Conservation (phyloP, 1,140 invertebrate genomes). For the Cyclargus thomasi region DNA sequence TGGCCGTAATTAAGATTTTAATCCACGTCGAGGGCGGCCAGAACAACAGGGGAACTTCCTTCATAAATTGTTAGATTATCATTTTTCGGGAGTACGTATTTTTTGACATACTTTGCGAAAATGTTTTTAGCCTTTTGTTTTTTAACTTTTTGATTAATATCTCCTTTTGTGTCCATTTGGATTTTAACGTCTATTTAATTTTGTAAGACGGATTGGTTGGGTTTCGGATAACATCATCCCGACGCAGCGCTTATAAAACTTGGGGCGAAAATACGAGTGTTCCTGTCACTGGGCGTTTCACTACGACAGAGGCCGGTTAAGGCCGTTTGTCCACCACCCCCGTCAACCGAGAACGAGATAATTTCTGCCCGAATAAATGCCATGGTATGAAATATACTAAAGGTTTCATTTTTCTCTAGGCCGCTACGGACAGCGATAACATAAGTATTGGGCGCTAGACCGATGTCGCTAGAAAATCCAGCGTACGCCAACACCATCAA, state of each 20-base stretch:
- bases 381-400: too few species aligned
- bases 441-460: too few species aligned
- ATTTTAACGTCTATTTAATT: not conserved
- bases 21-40: conserved; percentile 48
- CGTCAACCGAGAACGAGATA: too few species aligned
- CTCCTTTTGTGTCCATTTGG: not conserved
- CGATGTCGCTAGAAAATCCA: too few species aligned
- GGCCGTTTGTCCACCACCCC: too few species aligned
- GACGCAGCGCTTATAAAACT: not conserved
- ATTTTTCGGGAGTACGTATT: conserved; percentile 38
- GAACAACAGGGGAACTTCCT: conserved; percentile 52
- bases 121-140: not conserved
- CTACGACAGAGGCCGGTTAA: not conserved
- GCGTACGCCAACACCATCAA: too few species aligned
- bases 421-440: too few species aligned
- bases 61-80: conserved; percentile 62
- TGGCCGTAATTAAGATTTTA: conserved; percentile 67
- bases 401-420: too few species aligned
- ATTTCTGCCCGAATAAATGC: too few species aligned
- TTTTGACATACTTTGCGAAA: conserved; percentile 14
- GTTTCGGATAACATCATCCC: not conserved
- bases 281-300: not conserved
- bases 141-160: not conserved
- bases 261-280: too few species aligned
- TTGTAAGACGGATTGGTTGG: not conserved